Evolutionary conservation across 2,888 invertebrate species (phyloP).

Genomic region (Parascotia fuliginaria): DNA sequence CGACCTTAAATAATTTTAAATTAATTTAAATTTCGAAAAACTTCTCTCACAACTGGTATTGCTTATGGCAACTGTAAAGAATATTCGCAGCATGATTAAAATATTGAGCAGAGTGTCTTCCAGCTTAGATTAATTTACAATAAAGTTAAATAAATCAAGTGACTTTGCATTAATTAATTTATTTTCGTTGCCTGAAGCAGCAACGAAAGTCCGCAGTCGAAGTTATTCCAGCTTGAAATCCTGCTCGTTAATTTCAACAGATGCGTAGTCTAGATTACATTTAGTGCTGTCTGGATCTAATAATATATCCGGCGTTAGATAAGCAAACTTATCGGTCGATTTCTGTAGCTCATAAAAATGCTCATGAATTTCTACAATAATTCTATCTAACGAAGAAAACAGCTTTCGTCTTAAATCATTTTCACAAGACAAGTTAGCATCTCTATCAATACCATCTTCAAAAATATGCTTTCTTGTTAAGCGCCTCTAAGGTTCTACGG

Average conservation of each 20-base stretch:
- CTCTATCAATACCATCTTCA: constrained; percentile 7
- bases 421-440: constrained; percentile 20
- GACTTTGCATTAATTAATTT: background rate
- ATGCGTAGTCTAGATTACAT: background rate
- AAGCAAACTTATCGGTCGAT: background rate
- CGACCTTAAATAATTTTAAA: constrained; percentile 24
- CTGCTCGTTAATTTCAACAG: background rate
- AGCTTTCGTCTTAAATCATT: constrained; percentile 16
- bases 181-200: background rate
- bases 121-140: background rate
- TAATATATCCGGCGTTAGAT: background rate
- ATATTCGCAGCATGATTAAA: background rate
- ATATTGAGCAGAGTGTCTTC: background rate
- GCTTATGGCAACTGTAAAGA: background rate
- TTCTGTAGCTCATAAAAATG: background rate
- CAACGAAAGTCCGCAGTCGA: background rate
- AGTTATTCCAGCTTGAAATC: background rate
- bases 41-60: constrained; percentile 11
- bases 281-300: background rate
- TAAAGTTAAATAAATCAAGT: background rate
- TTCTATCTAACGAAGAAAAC: constrained; percentile 19
- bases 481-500: background rate
- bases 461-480: constrained; percentile 10
- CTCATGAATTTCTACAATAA: constrained; percentile 5
- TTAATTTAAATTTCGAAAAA: constrained; percentile 30